Percentiles rank a stretch among this genome's conserved stretches.
Conservation (phyloP, 2,113 vertebrate genomes). For the Engystomops pustulosus region DNA sequence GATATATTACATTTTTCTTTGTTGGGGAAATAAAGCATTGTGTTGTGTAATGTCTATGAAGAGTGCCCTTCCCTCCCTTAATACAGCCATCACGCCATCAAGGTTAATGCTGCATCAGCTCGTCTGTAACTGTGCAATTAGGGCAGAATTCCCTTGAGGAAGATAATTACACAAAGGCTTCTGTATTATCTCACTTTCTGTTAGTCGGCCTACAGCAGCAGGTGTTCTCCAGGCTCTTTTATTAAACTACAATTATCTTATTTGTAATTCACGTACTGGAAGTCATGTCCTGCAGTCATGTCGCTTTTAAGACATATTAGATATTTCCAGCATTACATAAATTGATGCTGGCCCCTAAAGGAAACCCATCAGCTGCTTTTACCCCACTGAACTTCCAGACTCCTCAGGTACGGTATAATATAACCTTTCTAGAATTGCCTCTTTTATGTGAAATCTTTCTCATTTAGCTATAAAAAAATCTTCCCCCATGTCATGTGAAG, state of each 20-base stretch:
- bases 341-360: too few relatives aligned
- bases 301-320: neutral
- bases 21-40: too few relatives aligned
- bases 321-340: neutral
- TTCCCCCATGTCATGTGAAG: too few relatives aligned
- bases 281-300: constrained; percentile 9
- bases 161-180: constrained; percentile 39
- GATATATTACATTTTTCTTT: too few relatives aligned
- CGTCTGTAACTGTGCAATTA: constrained; percentile 52
- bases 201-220: constrained; percentile 7
- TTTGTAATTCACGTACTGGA: constrained; percentile 21
- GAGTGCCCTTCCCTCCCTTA: neutral
- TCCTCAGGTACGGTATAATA: too few relatives aligned
- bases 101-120: constrained; percentile 53
- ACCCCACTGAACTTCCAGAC: too few relatives aligned
- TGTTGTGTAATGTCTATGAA: neutral
- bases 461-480: too few relatives aligned
- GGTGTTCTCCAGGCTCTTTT: neutral
- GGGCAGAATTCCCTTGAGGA: constrained; percentile 30
- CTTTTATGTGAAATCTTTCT: too few relatives aligned
- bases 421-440: too few relatives aligned
- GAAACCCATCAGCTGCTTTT: too few relatives aligned
- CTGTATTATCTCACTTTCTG: constrained; percentile 42
- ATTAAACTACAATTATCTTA: constrained; percentile 33
- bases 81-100: constrained; percentile 42